Percentiles rank a stretch among this genome's conserved stretches.
These are phyloP conservation scores for Cecidostiba fungosa DNA, from an alignment of 2,888 invertebrate genomes.

Conservation along the genomic window DNA sequence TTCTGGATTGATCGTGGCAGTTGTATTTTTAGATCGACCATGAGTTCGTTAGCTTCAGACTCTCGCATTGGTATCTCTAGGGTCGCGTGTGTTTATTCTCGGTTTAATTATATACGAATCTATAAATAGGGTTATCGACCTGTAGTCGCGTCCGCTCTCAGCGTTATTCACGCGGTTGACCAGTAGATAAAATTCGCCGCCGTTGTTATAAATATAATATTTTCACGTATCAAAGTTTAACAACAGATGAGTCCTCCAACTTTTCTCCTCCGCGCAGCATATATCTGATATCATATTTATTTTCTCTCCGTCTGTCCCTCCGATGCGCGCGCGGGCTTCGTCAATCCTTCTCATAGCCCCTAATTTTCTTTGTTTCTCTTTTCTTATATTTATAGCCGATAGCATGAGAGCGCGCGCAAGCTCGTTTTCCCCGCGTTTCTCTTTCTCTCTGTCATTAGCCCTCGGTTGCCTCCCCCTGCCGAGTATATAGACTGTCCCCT, in stretches of 20 bases:
- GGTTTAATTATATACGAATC: neutral
- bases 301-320: neutral
- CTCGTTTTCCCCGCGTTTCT: conserved; percentile 25
- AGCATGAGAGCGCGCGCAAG: neutral
- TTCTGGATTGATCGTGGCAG: neutral
- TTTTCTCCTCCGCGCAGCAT: neutral
- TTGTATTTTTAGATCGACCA: neutral
- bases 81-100: neutral
- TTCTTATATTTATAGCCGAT: conserved; percentile 8
- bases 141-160: neutral
- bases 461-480: neutral
- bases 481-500: too few relatives aligned
- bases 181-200: neutral
- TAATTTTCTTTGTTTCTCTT: conserved; percentile 40
- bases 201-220: neutral
- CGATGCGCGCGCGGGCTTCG: too few relatives aligned
- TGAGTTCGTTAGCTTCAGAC: neutral
- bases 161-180: neutral
- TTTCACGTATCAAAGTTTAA: neutral
- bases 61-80: neutral
- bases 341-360: conserved; percentile 39
- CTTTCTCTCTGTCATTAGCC: conserved; percentile 50
- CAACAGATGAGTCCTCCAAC: neutral
- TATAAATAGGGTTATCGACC: neutral
- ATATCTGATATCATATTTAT: neutral